A percentile compares a stretch with the other conserved stretches of the same genome.
Evolutionary conservation across 2,797 vertebrate species (phyloP).

Genomic region (Tamandua tetradactyla): DNA sequence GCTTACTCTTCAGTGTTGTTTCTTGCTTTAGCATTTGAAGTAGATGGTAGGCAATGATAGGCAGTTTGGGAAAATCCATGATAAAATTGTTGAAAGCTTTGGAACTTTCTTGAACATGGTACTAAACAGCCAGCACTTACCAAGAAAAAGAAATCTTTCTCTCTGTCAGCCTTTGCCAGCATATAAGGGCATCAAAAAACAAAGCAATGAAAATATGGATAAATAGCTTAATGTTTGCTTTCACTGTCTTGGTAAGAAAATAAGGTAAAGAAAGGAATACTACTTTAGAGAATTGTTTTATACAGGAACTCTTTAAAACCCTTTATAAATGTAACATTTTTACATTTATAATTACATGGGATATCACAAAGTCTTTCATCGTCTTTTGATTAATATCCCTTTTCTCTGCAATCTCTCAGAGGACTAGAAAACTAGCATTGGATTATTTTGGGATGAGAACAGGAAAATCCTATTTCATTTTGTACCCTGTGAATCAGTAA

Average conservation of each 20-base stretch:
- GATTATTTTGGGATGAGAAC: background rate
- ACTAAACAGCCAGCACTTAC: background rate
- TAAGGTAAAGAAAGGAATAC: background rate
- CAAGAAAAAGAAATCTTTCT: background rate
- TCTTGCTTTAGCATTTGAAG: background rate
- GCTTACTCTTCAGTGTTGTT: background rate
- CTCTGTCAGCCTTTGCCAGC: background rate
- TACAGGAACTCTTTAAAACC: background rate
- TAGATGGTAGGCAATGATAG: background rate
- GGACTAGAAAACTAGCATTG: background rate
- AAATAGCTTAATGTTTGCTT: background rate
- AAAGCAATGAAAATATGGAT: background rate
- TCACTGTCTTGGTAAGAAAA: background rate
- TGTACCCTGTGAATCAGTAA: background rate
- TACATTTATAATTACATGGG: too few species aligned
- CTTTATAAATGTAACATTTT: background rate
- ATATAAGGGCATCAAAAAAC: background rate
- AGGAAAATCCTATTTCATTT: background rate
- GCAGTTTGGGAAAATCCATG: background rate
- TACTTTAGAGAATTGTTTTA: background rate
- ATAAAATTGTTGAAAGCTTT: background rate
- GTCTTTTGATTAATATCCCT: background rate
- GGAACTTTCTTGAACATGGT: background rate
- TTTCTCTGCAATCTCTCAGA: background rate
- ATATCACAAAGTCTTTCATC: too few species aligned